Conservation (phyloP, 2,113 vertebrate species). For the Opisthocomus hoazin region DNA sequence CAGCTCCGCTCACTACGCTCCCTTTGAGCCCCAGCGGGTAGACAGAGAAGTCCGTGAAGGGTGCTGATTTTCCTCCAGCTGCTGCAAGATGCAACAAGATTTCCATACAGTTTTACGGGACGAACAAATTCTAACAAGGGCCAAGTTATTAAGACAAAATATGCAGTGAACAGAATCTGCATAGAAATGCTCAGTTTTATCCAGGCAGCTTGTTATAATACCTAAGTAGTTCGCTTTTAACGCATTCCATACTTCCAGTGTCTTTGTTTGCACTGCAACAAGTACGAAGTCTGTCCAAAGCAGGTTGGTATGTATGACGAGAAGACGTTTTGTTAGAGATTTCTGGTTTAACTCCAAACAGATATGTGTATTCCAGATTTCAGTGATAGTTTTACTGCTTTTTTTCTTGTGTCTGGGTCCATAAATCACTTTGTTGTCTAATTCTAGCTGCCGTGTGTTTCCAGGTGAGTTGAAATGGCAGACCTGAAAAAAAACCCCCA, state of each 20-base stretch:
- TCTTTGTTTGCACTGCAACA: background rate
- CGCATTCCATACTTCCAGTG: background rate
- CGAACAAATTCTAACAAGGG: background rate
- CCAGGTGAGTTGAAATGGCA: background rate
- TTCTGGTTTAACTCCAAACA: background rate
- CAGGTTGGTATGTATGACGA: background rate
- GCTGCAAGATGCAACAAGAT: background rate
- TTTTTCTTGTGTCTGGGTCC: background rate
- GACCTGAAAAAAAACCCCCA: background rate
- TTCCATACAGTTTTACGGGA: background rate
- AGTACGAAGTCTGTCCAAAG: background rate
- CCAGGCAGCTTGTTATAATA: background rate
- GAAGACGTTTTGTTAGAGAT: background rate
- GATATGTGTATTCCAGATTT: background rate
- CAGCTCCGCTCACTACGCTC: accelerated
- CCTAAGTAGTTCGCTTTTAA: background rate
- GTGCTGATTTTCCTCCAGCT: background rate
- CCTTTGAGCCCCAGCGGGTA: background rate
- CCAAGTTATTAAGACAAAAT: background rate
- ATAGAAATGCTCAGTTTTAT: background rate
- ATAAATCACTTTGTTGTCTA: background rate
- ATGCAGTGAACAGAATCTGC: background rate
- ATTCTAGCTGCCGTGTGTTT: background rate
- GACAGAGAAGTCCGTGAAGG: background rate
- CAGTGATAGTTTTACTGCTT: background rate